phyloP scores from a whole-genome alignment of 1,140 invertebrate species.

The Drosophila nasuta region DNA sequence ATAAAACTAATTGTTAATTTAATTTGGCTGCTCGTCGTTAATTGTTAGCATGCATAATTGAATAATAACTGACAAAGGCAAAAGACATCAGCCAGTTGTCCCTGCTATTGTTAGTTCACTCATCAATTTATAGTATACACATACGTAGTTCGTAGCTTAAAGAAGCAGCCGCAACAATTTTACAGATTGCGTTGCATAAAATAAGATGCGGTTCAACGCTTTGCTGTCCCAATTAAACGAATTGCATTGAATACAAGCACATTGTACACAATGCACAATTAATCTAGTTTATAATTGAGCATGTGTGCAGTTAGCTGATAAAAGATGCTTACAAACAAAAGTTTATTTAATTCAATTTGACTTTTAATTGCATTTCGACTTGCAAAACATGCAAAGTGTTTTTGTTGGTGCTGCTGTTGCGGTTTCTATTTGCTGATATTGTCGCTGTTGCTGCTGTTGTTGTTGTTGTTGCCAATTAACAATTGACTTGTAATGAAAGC shows the following conservation, averaged over 20 bases:
- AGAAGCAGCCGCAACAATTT: constrained; percentile 23
- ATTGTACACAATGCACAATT: constrained; percentile 41
- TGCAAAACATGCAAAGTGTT: constrained; percentile 17
- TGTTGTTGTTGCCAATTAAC: constrained; percentile 64
- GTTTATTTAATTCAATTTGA: constrained; percentile 68
- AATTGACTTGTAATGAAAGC: constrained; percentile 73
- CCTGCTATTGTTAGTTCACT: constrained; percentile 25
- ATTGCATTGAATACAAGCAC: constrained; percentile 11
- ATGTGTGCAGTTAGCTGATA: not conserved
- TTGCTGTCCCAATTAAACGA: constrained; percentile 19
- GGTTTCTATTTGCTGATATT: not conserved
- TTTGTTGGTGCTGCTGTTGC: constrained; percentile 4
- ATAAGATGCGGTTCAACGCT: constrained; percentile 24
- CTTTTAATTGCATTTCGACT: constrained; percentile 70
- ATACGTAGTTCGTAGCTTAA: constrained; percentile 3
- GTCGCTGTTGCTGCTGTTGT: not conserved
- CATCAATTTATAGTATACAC: not conserved
- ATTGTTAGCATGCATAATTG: constrained; percentile 83
- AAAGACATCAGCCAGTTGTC: constrained; percentile 34
- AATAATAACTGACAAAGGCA: constrained; percentile 78
- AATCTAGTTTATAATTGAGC: constrained; percentile 56
- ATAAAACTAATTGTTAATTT: constrained; percentile 85
- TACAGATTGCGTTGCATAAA: constrained; percentile 19
- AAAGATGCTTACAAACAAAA: constrained; percentile 20
- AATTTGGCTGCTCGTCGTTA: constrained; percentile 82